Conservation (phyloP, 2,888 invertebrate species). For the Zygothrica quintamaculata region DNA sequence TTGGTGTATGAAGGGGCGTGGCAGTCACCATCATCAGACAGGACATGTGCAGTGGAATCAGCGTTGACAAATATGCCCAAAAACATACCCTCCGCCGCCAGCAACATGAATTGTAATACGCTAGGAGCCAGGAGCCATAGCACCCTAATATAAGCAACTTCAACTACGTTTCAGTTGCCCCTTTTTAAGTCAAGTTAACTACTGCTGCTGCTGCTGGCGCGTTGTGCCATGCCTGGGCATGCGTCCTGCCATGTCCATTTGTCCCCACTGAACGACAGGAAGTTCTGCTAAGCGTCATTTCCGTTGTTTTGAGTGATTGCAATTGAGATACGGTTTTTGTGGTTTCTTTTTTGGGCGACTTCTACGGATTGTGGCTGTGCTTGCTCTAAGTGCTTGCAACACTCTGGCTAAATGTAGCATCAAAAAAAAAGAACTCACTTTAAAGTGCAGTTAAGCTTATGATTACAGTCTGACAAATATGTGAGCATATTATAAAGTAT, state of each 20-base stretch:
- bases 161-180: too few relatives aligned
- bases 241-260: constrained; percentile 49
- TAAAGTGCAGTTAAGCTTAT: constrained; percentile 36
- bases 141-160: constrained; percentile 4
- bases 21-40: constrained; percentile 18
- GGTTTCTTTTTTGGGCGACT: constrained; percentile 55
- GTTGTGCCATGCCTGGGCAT: too few relatives aligned
- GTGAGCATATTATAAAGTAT: too few relatives aligned
- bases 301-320: constrained; percentile 81
- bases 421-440: too few relatives aligned
- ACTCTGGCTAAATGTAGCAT: too few relatives aligned
- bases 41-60: constrained; percentile 60
- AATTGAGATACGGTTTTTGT: constrained; percentile 80
- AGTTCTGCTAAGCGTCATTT: constrained; percentile 82
- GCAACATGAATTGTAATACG: constrained; percentile 59
- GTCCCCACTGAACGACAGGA: constrained; percentile 72
- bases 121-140: constrained; percentile 8
- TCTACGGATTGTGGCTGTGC: constrained; percentile 1
- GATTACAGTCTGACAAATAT: neutral
- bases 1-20: constrained; percentile 51
- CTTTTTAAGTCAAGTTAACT: neutral
- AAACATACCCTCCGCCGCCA: constrained; percentile 35
- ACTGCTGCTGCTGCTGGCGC: constrained; percentile 17
- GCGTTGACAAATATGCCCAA: constrained; percentile 79
- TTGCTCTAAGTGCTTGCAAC: too few relatives aligned